Conservation (phyloP, 2,797 vertebrate species). For the Spondyliosoma cantharus region DNA sequence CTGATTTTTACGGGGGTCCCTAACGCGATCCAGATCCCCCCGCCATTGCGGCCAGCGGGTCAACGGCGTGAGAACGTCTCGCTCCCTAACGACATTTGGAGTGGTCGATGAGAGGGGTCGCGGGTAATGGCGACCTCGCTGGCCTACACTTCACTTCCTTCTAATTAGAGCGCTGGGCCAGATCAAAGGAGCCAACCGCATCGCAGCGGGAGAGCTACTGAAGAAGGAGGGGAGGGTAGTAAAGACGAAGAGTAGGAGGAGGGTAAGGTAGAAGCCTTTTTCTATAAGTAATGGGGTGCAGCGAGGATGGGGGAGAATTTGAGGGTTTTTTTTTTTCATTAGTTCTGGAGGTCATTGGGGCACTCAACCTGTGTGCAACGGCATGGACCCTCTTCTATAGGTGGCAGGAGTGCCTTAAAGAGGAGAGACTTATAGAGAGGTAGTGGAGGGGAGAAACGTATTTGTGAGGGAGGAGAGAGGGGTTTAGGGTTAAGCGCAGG, state of each 20-base stretch:
- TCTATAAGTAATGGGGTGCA: constrained; percentile 80
- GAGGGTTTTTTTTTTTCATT: constrained; percentile 84
- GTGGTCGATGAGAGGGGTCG: constrained; percentile 91
- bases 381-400: constrained; percentile 69
- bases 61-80: constrained; percentile 90
- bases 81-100: constrained; percentile 90
- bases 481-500: constrained; percentile 46
- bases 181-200: constrained; percentile 94
- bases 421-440: constrained; percentile 43
- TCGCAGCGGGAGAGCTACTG: constrained; percentile 93
- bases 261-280: constrained; percentile 74
- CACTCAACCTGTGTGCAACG: constrained; percentile 77
- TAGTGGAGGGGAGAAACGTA: constrained; percentile 46
- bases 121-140: constrained; percentile 92
- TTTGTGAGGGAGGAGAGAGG: constrained; percentile 50
- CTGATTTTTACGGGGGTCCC: constrained; percentile 83
- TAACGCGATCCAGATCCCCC: constrained; percentile 91
- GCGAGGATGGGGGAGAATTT: constrained; percentile 46
- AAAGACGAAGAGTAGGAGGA: constrained; percentile 68
- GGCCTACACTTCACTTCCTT: constrained; percentile 98
- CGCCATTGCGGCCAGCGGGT: constrained; percentile 72
- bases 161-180: constrained; percentile 96
- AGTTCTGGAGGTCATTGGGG: constrained; percentile 89
- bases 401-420: constrained; percentile 62
- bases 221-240: constrained; percentile 86